Evolutionary conservation across 2,113 vertebrate species (phyloP), one percentile per base, ranked within the genome.

Genomic region (Callocephalon fimbriatum): DNA sequence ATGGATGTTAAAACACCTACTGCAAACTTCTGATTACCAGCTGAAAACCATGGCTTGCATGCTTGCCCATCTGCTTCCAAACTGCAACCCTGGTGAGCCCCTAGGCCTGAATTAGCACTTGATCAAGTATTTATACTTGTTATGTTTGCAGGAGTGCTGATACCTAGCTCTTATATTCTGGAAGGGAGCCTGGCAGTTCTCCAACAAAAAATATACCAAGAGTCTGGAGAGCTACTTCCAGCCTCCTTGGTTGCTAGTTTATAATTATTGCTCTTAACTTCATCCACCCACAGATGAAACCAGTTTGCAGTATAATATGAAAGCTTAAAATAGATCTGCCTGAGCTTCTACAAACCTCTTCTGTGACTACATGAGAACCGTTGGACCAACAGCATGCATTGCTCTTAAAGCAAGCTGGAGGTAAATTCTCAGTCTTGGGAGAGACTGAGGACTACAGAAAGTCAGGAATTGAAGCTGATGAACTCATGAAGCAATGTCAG

Each of bases 261-360:
- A 44, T 96, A 84, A 93, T 96, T 96, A 88, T 50, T 97, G 65
- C 92, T 93, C 23, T 96, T 91, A 90, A 82, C 77, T 92, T 93
- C 51, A 68, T 84, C 93, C 86, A 91, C 94, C 93, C 89, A 93
- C 94, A 93, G 81, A 84, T 78, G 68, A 93, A 96, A 91, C 45
- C 45, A 83, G 65, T 95, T 95, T 91, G 59, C 75, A 65, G 63
- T 84, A 65, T 86, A 96, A 95, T 91, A 79, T 93, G 67, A 73
- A 90, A 77, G 35, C 13, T 92, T 95, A 86, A 95, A 97, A 90
- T 92, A 95, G 72, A 84, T 92, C 47, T 92, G 48, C 85, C 68
- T 88, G 72, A 71, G 67, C 47, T 82, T 90, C 75, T 90, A 26
- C 74, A 23, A 79, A 79, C 42, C 20, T 87, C 44, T 83, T 88